Evolutionary conservation across 2,888 invertebrate species (phyloP).

Genomic region (Uropetala carovei): DNA sequence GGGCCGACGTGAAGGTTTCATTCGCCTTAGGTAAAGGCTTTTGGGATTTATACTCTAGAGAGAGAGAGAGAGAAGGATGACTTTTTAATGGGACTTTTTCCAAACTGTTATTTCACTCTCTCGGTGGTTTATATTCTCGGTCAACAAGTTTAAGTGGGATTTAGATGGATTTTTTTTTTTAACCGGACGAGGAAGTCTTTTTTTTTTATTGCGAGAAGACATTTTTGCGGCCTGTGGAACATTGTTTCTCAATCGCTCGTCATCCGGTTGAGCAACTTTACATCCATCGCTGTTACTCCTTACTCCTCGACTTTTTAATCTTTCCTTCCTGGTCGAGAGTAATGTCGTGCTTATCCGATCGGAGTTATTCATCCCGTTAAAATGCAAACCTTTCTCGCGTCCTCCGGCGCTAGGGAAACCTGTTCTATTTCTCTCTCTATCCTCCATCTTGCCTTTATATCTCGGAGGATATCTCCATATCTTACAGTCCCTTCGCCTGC

Average conservation of each 20-base stretch:
- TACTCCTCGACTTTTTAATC: neutral
- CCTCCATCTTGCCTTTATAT: neutral
- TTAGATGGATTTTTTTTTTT: neutral
- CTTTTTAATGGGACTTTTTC: neutral
- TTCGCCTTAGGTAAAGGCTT: neutral
- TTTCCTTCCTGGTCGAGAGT: neutral
- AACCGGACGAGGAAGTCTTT: conserved; percentile 8
- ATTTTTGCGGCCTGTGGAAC: neutral
- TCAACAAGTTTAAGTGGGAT: neutral
- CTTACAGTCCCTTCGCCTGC: neutral
- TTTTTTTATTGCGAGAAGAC: neutral
- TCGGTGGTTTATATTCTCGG: neutral
- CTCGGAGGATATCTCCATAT: neutral
- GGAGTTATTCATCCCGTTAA: neutral
- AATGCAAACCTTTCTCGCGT: neutral
- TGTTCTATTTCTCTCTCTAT: neutral
- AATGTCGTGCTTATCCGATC: neutral
- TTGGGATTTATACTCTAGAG: too few species aligned
- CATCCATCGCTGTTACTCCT: neutral
- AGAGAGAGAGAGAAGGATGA: neutral
- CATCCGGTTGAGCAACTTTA: neutral
- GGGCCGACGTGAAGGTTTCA: conserved; percentile 71
- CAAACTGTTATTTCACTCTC: neutral
- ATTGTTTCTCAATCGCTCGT: neutral
- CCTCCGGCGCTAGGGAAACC: neutral